Evolutionary conservation across 2,797 vertebrate species (phyloP), one percentile per base, ranked within the genome.

Genomic region (Tragopan temminckii): DNA sequence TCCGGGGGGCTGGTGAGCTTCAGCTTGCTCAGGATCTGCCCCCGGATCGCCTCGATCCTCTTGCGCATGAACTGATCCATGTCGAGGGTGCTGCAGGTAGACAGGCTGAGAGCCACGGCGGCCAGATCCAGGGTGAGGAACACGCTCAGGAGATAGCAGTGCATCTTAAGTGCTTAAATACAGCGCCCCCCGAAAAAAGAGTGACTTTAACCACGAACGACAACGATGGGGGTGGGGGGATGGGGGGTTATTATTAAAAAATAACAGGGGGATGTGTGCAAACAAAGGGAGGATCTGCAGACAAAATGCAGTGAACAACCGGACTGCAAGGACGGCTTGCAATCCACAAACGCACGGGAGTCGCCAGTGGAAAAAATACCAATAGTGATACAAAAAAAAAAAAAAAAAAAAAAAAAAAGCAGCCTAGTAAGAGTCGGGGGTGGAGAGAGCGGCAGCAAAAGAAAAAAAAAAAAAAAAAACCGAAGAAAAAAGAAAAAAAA

Each of bases 21-120:
- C 95, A 99, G 98, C 82, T 99, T 99, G 98, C 99, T 99, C 94
- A 99, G 97, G 96, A 99, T 99, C 98, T 99, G 99, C 61, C 99
- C 99, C 87, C 98, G 98, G 97, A 99, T 99, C 29, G 99, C 99
- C 97, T 99, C 98, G 96, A 99, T 99, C 97, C 99, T 98, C 97
- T 99, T 99, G 95, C 98, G 98, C 98, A 98, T 99, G 93, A 99
- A 99, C 97, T 99, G 98, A 38, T 99, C 98, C 98, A 99, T 99
- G 95, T 99, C 99, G 96, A 99, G 98, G 64, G 99, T 99, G 97
- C 99, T 99, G 98, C 99, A 99, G 94, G 99, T 99, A 96, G 99
- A 99, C 97, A 99, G 94, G 90, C 98, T 98, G 92, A 99, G 96
- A 92, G 98, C 98, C 97, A 98, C 98, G 25, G 98, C 95, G 94